Percentiles rank a stretch among this genome's conserved stretches.
phyloP scores from a whole-genome alignment of 2,113 vertebrate genomes.

The Perca schrenkii region DNA sequence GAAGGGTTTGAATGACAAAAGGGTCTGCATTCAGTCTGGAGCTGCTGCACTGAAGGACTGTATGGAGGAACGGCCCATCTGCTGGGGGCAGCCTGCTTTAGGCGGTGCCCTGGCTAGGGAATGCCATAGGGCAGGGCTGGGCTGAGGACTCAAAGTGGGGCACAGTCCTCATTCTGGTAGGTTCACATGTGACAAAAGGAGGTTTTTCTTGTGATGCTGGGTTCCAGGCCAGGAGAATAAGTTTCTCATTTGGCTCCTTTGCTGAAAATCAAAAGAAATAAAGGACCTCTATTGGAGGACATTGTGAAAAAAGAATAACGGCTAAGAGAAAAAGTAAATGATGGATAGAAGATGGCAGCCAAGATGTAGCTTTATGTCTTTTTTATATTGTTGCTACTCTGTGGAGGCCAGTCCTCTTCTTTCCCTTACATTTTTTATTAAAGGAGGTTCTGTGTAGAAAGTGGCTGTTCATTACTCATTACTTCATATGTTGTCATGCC shows the following conservation, averaged over 20 bases:
- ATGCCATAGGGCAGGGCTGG: conserved; percentile 59
- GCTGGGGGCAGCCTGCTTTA: conserved; percentile 62
- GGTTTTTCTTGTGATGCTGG: conserved; percentile 22
- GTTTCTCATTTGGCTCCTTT: conserved; percentile 46
- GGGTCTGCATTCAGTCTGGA: conserved; percentile 78
- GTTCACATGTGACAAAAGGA: conserved; percentile 58
- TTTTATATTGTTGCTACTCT: conserved; percentile 9
- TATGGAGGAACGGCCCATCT: conserved; percentile 79
- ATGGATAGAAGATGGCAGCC: conserved; percentile 32
- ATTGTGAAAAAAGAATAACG: neutral
- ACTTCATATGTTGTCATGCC: conserved; percentile 2
- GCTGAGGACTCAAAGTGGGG: conserved; percentile 41
- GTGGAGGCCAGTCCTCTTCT: neutral
- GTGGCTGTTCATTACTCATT: conserved; percentile 1
- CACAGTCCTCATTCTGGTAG: conserved; percentile 52
- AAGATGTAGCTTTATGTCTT: neutral
- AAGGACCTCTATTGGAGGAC: conserved; percentile 27
- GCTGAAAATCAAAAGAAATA: conserved; percentile 52
- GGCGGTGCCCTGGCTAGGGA: conserved; percentile 68
- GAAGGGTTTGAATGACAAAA: conserved; percentile 81
- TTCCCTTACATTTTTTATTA: neutral
- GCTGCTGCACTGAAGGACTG: conserved; percentile 65
- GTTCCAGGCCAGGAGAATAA: conserved; percentile 47
- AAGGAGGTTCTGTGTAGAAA: conserved; percentile 2
- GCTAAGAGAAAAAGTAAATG: conserved; percentile 14